phyloP scores from a whole-genome alignment of 1,140 invertebrate species.

The Aphelenchoides besseyi region DNA sequence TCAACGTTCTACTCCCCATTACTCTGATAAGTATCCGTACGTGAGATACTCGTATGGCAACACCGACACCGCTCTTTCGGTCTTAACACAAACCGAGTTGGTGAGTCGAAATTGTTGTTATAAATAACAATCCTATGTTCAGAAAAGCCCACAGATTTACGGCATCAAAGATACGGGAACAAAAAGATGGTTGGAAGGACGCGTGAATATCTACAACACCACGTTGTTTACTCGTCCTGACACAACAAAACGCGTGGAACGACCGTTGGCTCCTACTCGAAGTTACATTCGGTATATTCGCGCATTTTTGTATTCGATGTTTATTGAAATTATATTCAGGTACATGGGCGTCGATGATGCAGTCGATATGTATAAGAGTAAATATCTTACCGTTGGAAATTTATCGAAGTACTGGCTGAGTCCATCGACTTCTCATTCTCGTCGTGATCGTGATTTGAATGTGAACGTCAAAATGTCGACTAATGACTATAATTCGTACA shows the following conservation, averaged over 20 bases:
- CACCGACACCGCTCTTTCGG: constrained; percentile 25
- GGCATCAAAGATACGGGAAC: constrained; percentile 36
- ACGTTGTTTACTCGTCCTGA: constrained; percentile 20
- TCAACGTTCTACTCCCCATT: constrained; percentile 36
- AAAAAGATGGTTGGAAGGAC: constrained; percentile 34
- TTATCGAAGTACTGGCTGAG: constrained; percentile 40
- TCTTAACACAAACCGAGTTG: constrained; percentile 35
- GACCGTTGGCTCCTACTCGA: constrained; percentile 29
- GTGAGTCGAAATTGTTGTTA: constrained; percentile 4
- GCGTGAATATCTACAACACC: constrained; percentile 32
- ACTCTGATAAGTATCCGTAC: constrained; percentile 44
- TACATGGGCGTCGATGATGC: constrained; percentile 39
- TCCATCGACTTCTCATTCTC: constrained; percentile 8
- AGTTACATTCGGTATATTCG: constrained; percentile 29
- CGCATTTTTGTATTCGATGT: not conserved
- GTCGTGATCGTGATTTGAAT: constrained; percentile 17
- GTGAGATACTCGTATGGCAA: constrained; percentile 41
- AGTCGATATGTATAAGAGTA: constrained; percentile 33
- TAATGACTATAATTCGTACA: constrained; percentile 8
- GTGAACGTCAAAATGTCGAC: not conserved
- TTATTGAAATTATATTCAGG: constrained; percentile 16
- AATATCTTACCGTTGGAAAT: constrained; percentile 33
- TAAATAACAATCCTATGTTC: not conserved
- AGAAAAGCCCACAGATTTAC: not conserved
- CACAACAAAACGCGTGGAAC: constrained; percentile 16